These are phyloP conservation scores for Syngnathus floridae DNA, from an alignment of 2,113 vertebrate species.

Conservation along the genomic window DNA sequence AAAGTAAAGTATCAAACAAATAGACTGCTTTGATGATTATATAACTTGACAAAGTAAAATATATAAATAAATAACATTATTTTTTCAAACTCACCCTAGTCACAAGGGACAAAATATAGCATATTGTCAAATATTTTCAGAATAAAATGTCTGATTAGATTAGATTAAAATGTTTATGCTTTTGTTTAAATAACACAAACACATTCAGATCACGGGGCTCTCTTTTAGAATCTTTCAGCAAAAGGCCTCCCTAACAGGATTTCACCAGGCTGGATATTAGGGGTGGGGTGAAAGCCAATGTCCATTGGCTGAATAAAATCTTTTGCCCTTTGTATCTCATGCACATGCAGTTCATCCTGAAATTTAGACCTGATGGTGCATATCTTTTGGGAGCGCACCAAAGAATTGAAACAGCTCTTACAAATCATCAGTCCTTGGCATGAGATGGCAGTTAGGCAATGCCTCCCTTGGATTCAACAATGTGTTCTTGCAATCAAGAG, in stretches of 20 bases:
- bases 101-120: too few relatives aligned
- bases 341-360: slow-evolving; percentile 17
- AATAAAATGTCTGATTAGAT: too few relatives aligned
- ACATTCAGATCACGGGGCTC: too few relatives aligned
- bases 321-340: slow-evolving; percentile 31
- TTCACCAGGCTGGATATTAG: slow-evolving; percentile 20
- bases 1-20: background rate
- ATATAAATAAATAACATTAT: too few relatives aligned
- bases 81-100: too few relatives aligned
- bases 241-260: background rate
- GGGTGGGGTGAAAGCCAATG: background rate
- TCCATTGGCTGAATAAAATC: background rate
- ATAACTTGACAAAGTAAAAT: too few relatives aligned
- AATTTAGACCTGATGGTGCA: slow-evolving; percentile 12
- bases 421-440: slow-evolving; percentile 40
- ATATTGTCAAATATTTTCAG: too few relatives aligned
- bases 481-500: background rate
- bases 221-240: too few relatives aligned
- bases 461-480: background rate
- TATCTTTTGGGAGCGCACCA: slow-evolving; percentile 19
- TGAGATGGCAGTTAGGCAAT: slow-evolving; percentile 43
- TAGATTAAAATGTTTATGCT: too few relatives aligned
- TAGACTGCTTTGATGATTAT: too few relatives aligned
- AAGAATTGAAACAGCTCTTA: slow-evolving; percentile 35
- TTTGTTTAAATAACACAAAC: too few relatives aligned